phyloP scores from a whole-genome alignment of 2,113 vertebrate species.

The Barnardius zonarius region DNA sequence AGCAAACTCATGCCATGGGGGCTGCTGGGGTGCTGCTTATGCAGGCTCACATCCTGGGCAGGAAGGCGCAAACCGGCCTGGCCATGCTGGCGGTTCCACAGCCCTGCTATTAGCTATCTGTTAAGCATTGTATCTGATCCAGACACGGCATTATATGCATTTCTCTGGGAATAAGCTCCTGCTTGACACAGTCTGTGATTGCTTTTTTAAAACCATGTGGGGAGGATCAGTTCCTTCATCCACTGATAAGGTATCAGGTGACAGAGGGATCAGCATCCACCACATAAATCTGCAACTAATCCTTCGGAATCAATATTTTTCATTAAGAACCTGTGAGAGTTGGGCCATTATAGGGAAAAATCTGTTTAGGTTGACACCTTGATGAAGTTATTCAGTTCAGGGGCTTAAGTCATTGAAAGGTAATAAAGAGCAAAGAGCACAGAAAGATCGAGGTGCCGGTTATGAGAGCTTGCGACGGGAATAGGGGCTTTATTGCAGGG shows the following conservation, averaged over 20 bases:
- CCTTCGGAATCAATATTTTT: slow-evolving; percentile 86
- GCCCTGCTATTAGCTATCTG: neutral
- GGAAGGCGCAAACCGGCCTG: neutral
- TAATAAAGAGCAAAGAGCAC: slow-evolving; percentile 80
- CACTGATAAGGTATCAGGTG: slow-evolving; percentile 79
- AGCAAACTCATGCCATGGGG: neutral
- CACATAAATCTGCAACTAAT: slow-evolving; percentile 88
- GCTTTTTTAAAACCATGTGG: slow-evolving; percentile 71
- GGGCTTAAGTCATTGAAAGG: slow-evolving; percentile 81
- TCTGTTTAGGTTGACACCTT: slow-evolving; percentile 86
- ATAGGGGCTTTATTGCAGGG: slow-evolving; percentile 51
- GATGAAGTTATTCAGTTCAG: slow-evolving; percentile 86
- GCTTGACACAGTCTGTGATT: slow-evolving; percentile 71
- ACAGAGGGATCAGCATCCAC: slow-evolving; percentile 79
- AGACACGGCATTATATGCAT: slow-evolving; percentile 65
- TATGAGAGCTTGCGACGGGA: slow-evolving; percentile 57
- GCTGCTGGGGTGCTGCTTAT: neutral
- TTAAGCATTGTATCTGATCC: slow-evolving; percentile 45
- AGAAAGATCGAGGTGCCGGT: slow-evolving; percentile 57
- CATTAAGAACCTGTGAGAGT: slow-evolving; percentile 84
- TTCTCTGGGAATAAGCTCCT: slow-evolving; percentile 70
- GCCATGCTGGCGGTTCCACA: neutral
- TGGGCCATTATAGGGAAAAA: slow-evolving; percentile 82
- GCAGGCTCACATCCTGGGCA: neutral
- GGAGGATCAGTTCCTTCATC: slow-evolving; percentile 72